Conservation (phyloP, 2,888 invertebrate species). For the Coelinius sp. region DNA sequence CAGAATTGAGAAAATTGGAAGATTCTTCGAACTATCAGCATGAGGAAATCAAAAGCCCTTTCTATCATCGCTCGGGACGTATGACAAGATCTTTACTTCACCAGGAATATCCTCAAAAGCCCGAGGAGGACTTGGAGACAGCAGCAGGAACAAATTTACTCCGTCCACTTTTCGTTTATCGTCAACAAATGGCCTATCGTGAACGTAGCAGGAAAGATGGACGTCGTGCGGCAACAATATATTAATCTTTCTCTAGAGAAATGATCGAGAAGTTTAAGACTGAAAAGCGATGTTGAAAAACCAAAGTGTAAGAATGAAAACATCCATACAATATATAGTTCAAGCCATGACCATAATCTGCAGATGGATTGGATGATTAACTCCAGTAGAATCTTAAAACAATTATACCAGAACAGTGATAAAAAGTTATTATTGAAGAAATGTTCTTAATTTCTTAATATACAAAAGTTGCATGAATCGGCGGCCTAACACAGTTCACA, state of each 20-base stretch:
- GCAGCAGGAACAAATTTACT: constrained; percentile 66
- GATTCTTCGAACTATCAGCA: not conserved
- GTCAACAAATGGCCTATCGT: constrained; percentile 66
- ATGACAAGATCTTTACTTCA: not conserved
- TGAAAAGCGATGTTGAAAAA: not conserved
- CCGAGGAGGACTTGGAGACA: constrained; percentile 59
- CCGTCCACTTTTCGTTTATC: constrained; percentile 66
- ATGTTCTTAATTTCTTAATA: too few species aligned
- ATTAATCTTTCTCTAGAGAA: not conserved
- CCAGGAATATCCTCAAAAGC: not conserved
- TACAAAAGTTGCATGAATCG: too few species aligned
- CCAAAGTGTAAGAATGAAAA: not conserved
- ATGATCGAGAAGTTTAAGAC: not conserved
- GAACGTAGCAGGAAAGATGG: constrained; percentile 59
- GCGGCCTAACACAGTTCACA: too few species aligned
- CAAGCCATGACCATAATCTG: not conserved
- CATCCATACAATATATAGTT: not conserved
- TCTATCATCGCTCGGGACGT: not conserved
- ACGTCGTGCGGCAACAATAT: constrained; percentile 45
- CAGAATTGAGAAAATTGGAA: not conserved
- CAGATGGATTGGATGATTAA: not conserved
- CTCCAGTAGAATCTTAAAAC: not conserved
- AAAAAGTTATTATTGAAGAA: too few species aligned
- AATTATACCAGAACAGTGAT: too few species aligned
- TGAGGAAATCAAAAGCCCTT: not conserved